Evolutionary conservation across 2,888 invertebrate genomes (phyloP), one percentile per base, ranked within the genome.

Genomic region (Acanthopleura granulata): DNA sequence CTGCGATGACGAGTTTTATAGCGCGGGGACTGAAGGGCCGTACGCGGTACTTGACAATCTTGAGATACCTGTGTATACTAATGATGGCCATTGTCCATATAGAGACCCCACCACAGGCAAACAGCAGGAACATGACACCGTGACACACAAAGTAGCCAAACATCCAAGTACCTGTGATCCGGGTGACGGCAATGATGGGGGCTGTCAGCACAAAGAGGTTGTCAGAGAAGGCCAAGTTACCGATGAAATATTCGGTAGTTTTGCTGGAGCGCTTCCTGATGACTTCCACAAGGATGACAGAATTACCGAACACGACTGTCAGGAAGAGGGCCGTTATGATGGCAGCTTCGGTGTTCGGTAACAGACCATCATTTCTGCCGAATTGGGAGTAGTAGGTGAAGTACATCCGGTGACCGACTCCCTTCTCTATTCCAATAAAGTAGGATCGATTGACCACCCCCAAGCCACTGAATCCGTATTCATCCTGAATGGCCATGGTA

Each of bases 41-140:
- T 16, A 73, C 74, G 22, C 73, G 74, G 27, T 76, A 51, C 57
- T 75, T 76, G 3, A 83, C 82, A 49, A 84, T 85, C 40, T 82
- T 82, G 0, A 82, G 73, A 72, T 83, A 84, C 62, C 85, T 77
- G 75, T 87, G 86, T 12, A 84, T 77, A 66, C 86, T 84, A 14
- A 87, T 85, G 25, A 81, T 76, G 0, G 84, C 80, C 85, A 87
- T 84, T 0, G 85, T 86, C 86, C 87, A 86, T 22, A 85, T 82
- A 75, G 82, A 82, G 11, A 83, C 83, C 51, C 79, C 77, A 3
- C 80, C 83, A 71, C 84, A 84, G 15, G 83, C 81, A 27, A 82
- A 82, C 74, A 83, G 76, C 15, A 76, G 49, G 61, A 82, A 85
- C 51, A 79, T 81, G 50, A 86, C 62, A 16, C 82, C 40, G 27